These are phyloP conservation scores for Capitulum mitella DNA, from an alignment of 2,888 invertebrate genomes.

Conservation along the genomic window DNA sequence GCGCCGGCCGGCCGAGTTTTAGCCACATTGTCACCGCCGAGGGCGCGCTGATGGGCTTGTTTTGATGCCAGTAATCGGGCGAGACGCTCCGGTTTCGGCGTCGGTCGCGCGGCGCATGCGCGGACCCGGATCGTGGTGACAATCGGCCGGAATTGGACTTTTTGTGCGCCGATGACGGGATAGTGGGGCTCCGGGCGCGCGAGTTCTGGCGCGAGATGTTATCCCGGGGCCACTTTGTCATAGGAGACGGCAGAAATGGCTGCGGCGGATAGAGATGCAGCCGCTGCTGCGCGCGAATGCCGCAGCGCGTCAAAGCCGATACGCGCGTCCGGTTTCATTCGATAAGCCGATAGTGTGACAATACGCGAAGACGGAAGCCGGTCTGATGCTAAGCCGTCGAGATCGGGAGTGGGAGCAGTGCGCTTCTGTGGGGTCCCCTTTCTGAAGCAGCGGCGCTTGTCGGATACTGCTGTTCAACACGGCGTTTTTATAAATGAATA, in stretches of 20 bases:
- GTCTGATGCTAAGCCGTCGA: too few relatives aligned
- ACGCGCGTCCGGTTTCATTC: background rate
- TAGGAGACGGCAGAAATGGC: background rate
- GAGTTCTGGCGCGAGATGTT: background rate
- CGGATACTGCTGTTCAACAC: too few relatives aligned
- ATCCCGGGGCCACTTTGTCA: background rate
- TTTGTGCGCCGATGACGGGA: background rate
- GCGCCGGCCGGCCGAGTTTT: background rate
- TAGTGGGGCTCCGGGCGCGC: background rate
- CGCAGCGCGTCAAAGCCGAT: background rate
- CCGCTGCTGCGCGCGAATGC: background rate
- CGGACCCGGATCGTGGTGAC: background rate
- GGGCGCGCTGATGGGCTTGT: slow-evolving; percentile 4
- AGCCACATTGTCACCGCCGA: background rate
- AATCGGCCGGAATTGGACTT: background rate
- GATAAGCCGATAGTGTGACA: background rate
- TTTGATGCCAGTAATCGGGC: slow-evolving; percentile 7
- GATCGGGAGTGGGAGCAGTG: too few relatives aligned
- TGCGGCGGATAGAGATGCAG: background rate
- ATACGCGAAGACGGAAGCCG: background rate
- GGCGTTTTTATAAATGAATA: too few relatives aligned
- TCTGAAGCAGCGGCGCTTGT: too few relatives aligned
- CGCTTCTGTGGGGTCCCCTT: too few relatives aligned
- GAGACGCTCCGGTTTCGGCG: background rate
- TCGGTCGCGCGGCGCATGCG: background rate